Conservation (phyloP, 2,888 invertebrate genomes). For the Pomacea canaliculata region DNA sequence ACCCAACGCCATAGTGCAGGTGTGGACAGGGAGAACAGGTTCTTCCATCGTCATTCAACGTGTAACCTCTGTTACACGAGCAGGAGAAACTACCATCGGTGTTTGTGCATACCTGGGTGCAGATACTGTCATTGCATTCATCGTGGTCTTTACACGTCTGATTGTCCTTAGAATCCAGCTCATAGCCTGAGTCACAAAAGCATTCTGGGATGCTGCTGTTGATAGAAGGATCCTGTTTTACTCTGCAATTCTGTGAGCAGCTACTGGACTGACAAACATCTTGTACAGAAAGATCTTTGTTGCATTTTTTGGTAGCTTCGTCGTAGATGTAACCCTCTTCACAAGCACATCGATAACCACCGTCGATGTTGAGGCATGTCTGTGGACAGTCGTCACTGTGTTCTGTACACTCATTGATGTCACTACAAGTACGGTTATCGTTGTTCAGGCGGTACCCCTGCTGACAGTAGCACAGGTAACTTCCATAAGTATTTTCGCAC, state of each 20-base stretch:
- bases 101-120: constrained; percentile 23
- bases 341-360: constrained; percentile 19
- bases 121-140: constrained; percentile 24
- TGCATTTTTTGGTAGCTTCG: background rate
- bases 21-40: constrained; percentile 18
- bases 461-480: constrained; percentile 57
- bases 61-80: constrained; percentile 25
- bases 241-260: constrained; percentile 8
- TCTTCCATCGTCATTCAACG: constrained; percentile 14
- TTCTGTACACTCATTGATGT: constrained; percentile 21
- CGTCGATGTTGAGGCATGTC: constrained; percentile 20
- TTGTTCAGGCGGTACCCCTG: constrained; percentile 51
- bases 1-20: constrained; percentile 32
- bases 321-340: background rate
- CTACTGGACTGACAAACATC: background rate
- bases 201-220: constrained; percentile 8
- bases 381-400: constrained; percentile 1
- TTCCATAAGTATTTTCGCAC: constrained; percentile 70
- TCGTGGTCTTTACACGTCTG: constrained; percentile 16
- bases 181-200: constrained; percentile 7
- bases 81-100: constrained; percentile 24
- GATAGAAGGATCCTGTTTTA: background rate
- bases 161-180: background rate
- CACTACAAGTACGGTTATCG: constrained; percentile 3
- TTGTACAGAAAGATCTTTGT: background rate